Percentiles rank a stretch among this genome's conserved stretches.
phyloP scores from a whole-genome alignment of 2,888 invertebrate species.

The Cabera pusaria region DNA sequence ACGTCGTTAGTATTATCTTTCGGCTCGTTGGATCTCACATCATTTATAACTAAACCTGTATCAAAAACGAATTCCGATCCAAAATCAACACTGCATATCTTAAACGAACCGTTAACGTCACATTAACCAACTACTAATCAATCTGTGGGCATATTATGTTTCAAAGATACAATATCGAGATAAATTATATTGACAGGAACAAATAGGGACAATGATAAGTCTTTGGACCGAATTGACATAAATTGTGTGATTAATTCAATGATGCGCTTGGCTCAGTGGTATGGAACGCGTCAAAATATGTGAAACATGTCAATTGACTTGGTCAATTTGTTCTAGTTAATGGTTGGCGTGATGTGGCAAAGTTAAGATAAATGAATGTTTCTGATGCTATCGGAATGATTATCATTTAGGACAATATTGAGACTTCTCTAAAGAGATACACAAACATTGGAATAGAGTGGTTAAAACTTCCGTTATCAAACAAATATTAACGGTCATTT shows the following conservation, averaged over 20 bases:
- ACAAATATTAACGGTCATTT: too few relatives aligned
- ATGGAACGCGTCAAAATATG: conserved; percentile 7
- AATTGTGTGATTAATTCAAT: conserved; percentile 29
- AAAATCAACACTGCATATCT: conserved; percentile 21
- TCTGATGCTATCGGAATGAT: too few relatives aligned
- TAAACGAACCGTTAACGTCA: conserved; percentile 18
- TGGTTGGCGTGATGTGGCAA: conserved; percentile 1
- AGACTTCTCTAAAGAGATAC: too few relatives aligned
- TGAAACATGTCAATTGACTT: conserved; percentile 17
- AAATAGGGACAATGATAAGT: conserved; percentile 20
- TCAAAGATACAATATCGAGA: conserved; percentile 20
- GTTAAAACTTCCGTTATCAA: too few relatives aligned
- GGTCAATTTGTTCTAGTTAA: conserved; percentile 6
- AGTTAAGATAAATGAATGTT: too few relatives aligned
- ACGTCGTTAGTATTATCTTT: neutral
- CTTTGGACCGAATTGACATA: conserved; percentile 24
- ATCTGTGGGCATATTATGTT: conserved; percentile 16
- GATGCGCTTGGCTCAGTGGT: conserved; percentile 8
- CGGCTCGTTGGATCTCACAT: neutral
- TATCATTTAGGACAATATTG: too few relatives aligned
- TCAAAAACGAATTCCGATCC: conserved; percentile 7
- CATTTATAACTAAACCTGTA: conserved; percentile 7
- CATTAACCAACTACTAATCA: conserved; percentile 11
- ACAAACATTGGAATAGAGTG: too few relatives aligned
- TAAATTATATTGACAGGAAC: conserved; percentile 23